Base-by-base conservation (phyloP, 2,113 vertebrate species). In the Sclerurus mexicanus region DNA sequence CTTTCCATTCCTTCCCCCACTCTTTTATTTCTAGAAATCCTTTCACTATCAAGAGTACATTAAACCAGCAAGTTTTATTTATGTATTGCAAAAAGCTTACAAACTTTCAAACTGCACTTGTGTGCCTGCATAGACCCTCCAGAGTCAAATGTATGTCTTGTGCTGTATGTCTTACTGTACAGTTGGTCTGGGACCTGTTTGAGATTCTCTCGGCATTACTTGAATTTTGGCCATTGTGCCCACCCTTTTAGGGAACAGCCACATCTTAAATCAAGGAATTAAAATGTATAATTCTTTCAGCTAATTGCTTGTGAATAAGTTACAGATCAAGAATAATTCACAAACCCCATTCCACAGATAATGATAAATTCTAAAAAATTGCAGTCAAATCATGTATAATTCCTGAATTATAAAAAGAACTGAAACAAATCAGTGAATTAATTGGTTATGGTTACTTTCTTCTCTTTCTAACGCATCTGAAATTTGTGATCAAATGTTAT, bases 291-390 rank as follows among this genome's bases (percentile, higher is more conserved):
- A 83, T 91, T 95, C 37, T 91, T 91, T 49, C 31, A 67, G 58
- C 31, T 85, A 88, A 87, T 85, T 85, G 37, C 39, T 87, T 4
- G 3, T 68, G 83, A 87, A 81, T 47, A 49, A 93, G 37, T 71
- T 89, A 72, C 37, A 85, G 74, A 83, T 79, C 42, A 89, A 84
- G 49, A 90, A 85, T 81, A 92, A 90, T 80, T 80, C 84, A 37
- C 37, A 58, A 83, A 73, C 7, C 15, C 21, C 85, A 58, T 79
- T 67, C 42, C 52, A 64, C 27, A 82, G 42, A 83, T 47, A 92
- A 81, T n/a, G 18, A 78, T 66, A 75, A 81, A 80, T 77, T 90
- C 71, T 71, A 58, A 37, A 91, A 93, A 89, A 93, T n/a, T 91
- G 23, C 35, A 79, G 75, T 60, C 46, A 73, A 81, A 69, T 60